Evolutionary conservation across 2,888 invertebrate species (phyloP).

Genomic region (Pachydiplax longipennis): DNA sequence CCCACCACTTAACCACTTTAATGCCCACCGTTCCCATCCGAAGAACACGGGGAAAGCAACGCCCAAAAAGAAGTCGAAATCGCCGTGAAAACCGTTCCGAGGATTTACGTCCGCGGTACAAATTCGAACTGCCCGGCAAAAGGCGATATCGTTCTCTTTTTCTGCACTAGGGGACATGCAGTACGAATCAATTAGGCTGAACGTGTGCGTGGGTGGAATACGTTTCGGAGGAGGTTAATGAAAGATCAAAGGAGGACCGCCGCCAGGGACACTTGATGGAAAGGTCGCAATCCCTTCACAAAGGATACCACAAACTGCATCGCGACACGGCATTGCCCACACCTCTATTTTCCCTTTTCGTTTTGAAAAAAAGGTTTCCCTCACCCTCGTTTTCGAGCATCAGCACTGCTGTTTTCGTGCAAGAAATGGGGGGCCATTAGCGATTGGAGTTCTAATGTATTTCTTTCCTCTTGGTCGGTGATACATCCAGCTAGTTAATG

Average conservation of each 20-base stretch:
- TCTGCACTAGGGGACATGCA: not conserved
- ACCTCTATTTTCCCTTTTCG: not conserved
- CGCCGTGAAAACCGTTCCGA: not conserved
- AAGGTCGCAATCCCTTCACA: not conserved
- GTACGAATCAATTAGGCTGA: conserved; percentile 34
- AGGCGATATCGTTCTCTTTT: not conserved
- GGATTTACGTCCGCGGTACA: not conserved
- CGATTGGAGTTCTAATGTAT: too few relatives aligned
- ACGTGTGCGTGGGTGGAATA: not conserved
- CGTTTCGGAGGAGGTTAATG: not conserved
- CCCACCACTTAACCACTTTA: not conserved
- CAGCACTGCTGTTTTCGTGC: not conserved
- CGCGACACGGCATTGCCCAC: not conserved
- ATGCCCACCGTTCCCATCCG: not conserved
- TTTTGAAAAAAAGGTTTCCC: not conserved
- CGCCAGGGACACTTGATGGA: conserved; percentile 2
- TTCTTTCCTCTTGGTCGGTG: too few relatives aligned
- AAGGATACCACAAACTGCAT: not conserved
- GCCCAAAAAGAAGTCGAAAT: not conserved
- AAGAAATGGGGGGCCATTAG: too few relatives aligned
- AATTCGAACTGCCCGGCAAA: not conserved
- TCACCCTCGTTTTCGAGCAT: not conserved
- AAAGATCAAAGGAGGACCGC: conserved; percentile 24
- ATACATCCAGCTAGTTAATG: too few relatives aligned
- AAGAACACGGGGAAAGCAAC: not conserved